Evolutionary conservation across 2,113 vertebrate genomes (phyloP).

Genomic region (Cettia cetti): DNA sequence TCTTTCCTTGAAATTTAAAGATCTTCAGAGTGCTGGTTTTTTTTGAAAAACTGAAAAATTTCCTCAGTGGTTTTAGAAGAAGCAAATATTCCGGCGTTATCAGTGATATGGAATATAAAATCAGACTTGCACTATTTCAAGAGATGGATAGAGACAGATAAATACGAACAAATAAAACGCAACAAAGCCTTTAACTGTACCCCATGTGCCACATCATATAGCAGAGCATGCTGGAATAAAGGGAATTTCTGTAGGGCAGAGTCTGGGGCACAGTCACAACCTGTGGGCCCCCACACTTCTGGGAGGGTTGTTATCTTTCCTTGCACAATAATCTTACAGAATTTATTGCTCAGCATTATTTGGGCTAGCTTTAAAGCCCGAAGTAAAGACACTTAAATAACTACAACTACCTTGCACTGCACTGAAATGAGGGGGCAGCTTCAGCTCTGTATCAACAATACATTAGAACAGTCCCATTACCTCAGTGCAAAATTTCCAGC

Average conservation of each 20-base stretch:
- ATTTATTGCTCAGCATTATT: neutral
- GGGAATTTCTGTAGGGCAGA: neutral
- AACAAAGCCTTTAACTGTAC: neutral
- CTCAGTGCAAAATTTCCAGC: neutral
- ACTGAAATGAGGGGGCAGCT: neutral
- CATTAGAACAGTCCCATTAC: neutral
- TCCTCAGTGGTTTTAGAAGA: neutral
- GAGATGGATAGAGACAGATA: neutral
- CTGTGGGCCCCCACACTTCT: rapidly evolving
- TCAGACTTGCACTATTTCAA: neutral
- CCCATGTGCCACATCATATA: rapidly evolving
- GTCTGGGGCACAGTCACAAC: neutral
- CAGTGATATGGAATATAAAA: neutral
- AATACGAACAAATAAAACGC: neutral
- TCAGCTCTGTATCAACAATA: neutral
- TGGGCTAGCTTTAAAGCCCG: neutral
- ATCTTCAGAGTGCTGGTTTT: neutral
- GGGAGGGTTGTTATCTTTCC: neutral
- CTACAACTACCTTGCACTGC: neutral
- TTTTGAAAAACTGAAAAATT: neutral
- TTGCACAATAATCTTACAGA: neutral
- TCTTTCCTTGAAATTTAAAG: neutral
- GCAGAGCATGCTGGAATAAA: rapidly evolving
- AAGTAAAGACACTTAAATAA: neutral
- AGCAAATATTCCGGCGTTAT: neutral